Evolutionary conservation across 2,113 vertebrate species (phyloP), one percentile per base, ranked within the genome.

Genomic region (Panthera leo): DNA sequence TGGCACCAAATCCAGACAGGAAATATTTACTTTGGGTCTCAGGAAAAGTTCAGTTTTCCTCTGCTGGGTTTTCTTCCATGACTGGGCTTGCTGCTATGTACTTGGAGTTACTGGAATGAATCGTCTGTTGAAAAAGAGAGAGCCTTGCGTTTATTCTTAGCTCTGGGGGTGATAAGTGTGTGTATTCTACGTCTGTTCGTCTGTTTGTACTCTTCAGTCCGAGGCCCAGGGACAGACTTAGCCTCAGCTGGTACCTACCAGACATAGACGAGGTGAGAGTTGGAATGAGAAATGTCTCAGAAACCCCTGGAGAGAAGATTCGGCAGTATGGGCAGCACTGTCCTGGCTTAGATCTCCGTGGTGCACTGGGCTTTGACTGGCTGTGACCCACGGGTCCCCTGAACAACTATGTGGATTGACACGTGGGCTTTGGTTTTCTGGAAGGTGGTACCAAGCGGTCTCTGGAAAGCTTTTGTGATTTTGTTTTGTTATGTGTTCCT

Each of bases 1-100:
- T 93, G 97, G 97, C 97, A 98, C 83, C 97, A 91, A 82, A 93
- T 79, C 85, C 88, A 98, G 96, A 98, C 97, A 12, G 94, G 97
- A 95, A 98, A 97, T 98, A 97, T 98, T 98, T 96, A 97, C 83
- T 98, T 97, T 98, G 92, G 92, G 94, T 95, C 95, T 97, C 45
- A 51, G 55, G 67, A 23, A 92, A 45, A 53, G 70, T 97, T 96
- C 80, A 85, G 29, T 91, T 96, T 96, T 91, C 85, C 95, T 89
- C 36, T 91, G 42, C 61, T 73, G 85, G 45, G 63, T 97, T 97
- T 97, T 95, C 91, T 97, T 94, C 92, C 91, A 79, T 92, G 58
- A 45, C 82, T 65, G 94, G n/a, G 25, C 61, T 94, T 96, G 84
- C 92, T 80, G 5, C 94, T 34, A 0, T 84, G 48, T 16, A 80